phyloP scores from a whole-genome alignment of 2,113 vertebrate genomes.

The Pogonocichla stellata region DNA sequence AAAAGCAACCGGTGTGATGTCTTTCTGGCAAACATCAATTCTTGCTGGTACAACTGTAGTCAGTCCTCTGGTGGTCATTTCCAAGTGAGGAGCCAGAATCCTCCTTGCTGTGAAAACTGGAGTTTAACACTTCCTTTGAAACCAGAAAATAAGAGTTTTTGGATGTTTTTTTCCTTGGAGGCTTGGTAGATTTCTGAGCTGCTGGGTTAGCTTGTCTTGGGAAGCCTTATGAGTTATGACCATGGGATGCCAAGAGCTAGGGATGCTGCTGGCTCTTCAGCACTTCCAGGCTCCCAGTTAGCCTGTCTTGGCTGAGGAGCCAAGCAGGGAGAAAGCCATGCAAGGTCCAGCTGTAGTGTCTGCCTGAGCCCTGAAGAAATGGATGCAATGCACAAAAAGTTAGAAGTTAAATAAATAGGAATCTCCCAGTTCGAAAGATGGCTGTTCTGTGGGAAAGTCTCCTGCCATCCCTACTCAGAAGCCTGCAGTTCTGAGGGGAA shows the following conservation, averaged over 20 bases:
- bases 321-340: not conserved
- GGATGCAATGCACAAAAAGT: not conserved
- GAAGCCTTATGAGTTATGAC: not conserved
- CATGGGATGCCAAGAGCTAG: not conserved
- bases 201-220: not conserved
- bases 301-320: not conserved
- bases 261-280: not conserved
- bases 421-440: not conserved
- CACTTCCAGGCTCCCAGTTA: not conserved
- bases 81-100: not conserved
- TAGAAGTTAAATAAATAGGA: not conserved
- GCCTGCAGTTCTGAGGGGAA: not conserved
- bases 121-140: not conserved
- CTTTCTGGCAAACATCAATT: not conserved
- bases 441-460: not conserved
- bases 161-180: fast-evolving
- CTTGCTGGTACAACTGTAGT: not conserved
- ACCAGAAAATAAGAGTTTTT: not conserved
- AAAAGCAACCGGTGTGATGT: not conserved
- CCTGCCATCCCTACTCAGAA: not conserved
- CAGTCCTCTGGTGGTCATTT: not conserved
- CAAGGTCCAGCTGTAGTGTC: not conserved
- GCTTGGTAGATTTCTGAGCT: not conserved
- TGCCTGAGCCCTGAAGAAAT: not conserved
- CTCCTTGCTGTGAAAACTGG: not conserved